phyloP scores from a whole-genome alignment of 2,113 vertebrate species.

The Meleagris gallopavo region DNA sequence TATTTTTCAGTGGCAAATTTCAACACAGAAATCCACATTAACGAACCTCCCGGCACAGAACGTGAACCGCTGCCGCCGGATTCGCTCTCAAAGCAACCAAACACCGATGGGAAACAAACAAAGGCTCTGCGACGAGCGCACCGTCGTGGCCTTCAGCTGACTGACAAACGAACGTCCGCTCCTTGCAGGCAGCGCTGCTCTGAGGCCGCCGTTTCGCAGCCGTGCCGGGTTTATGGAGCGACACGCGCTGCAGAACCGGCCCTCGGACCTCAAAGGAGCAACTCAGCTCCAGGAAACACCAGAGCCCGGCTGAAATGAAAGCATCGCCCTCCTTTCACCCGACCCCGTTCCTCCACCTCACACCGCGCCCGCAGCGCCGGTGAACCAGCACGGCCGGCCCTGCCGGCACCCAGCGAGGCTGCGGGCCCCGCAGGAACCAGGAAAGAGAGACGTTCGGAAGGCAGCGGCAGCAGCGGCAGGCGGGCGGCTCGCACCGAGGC shows the following conservation, averaged over 20 bases:
- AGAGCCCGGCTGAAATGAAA: not conserved
- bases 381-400: too few relatives aligned
- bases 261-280: not conserved
- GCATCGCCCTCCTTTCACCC: not conserved
- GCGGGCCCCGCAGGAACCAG: too few relatives aligned
- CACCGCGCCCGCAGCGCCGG: too few relatives aligned
- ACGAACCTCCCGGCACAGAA: not conserved
- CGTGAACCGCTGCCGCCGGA: not conserved
- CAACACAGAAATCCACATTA: not conserved
- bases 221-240: too few relatives aligned
- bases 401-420: too few relatives aligned
- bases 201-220: not conserved
- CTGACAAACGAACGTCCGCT: not conserved
- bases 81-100: not conserved
- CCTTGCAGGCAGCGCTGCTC: fast-evolving
- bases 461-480: too few relatives aligned
- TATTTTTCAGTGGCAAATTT: not conserved
- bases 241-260: fast-evolving
- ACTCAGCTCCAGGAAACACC: not conserved
- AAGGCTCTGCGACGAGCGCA: not conserved
- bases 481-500: too few relatives aligned
- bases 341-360: not conserved
- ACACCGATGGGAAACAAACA: not conserved
- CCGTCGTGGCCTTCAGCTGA: not conserved
- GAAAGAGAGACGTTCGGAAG: too few relatives aligned